phyloP scores from a whole-genome alignment of 2,797 vertebrate species.

The Eulemur coronatus region DNA sequence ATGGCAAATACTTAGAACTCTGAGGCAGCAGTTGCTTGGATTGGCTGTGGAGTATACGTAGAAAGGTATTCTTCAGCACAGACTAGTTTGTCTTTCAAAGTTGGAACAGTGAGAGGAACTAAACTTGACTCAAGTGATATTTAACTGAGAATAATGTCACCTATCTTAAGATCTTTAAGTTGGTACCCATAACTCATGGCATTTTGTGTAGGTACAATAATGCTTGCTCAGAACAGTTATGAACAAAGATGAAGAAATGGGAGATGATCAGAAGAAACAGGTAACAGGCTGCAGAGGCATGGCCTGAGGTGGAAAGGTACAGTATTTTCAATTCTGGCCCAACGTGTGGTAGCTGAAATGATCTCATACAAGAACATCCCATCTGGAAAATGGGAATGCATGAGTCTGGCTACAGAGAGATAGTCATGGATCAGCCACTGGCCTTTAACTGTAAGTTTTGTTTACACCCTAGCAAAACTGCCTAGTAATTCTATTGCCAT shows the following conservation, averaged over 20 bases:
- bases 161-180: not conserved
- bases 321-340: not conserved
- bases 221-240: not conserved
- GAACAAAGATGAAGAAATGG: not conserved
- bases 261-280: not conserved
- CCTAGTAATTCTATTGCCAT: not conserved
- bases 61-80: not conserved
- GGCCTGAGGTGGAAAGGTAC: not conserved
- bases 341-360: not conserved
- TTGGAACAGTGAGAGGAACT: not conserved
- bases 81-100: not conserved
- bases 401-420: not conserved
- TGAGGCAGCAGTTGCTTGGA: not conserved
- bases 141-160: not conserved
- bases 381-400: not conserved
- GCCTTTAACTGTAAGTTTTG: not conserved
- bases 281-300: not conserved
- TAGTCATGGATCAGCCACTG: not conserved
- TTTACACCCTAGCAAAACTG: not conserved
- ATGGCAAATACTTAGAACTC: not conserved
- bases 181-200: not conserved
- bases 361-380: not conserved
- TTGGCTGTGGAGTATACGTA: not conserved
- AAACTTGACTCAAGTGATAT: not conserved
- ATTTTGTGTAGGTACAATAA: not conserved